phyloP scores from a whole-genome alignment of 1,140 invertebrate species.

The Brachionus calyciflorus region DNA sequence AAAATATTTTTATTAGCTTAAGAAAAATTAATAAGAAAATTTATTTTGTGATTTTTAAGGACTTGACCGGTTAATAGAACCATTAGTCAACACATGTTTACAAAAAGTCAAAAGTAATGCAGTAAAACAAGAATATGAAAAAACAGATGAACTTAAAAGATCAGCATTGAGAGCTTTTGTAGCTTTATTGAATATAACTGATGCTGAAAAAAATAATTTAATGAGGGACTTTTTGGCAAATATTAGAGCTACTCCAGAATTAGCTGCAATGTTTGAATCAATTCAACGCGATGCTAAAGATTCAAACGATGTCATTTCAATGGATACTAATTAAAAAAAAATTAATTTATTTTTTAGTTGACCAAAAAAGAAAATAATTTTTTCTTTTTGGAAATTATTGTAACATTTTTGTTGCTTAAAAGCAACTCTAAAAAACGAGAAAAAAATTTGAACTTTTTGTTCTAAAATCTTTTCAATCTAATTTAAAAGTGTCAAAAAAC shows the following conservation, averaged over 20 bases:
- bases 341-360: not conserved
- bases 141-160: slow-evolving; percentile 94
- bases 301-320: not conserved
- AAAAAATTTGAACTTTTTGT: too few species aligned
- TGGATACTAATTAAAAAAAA: slow-evolving; percentile 15
- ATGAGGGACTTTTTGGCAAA: slow-evolving; percentile 19
- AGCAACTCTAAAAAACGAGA: too few species aligned
- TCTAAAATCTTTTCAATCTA: too few species aligned
- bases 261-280: slow-evolving; percentile 37
- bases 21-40: not conserved
- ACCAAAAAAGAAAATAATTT: too few species aligned
- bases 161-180: slow-evolving; percentile 60
- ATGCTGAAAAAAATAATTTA: slow-evolving; percentile 27
- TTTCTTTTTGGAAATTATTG: too few species aligned
- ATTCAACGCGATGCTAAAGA: slow-evolving; percentile 43
- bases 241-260: slow-evolving; percentile 23
- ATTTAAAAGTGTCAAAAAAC: too few species aligned
- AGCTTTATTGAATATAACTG: slow-evolving; percentile 47
- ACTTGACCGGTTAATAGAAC: slow-evolving; percentile 87
- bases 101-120: slow-evolving; percentile 87
- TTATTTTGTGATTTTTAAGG: too few species aligned
- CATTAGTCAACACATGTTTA: slow-evolving; percentile 83
- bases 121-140: slow-evolving; percentile 98
- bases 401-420: too few species aligned
- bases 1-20: not conserved